Conservation (phyloP, 2,797 vertebrate genomes). For the Pogoniulus pusillus region DNA sequence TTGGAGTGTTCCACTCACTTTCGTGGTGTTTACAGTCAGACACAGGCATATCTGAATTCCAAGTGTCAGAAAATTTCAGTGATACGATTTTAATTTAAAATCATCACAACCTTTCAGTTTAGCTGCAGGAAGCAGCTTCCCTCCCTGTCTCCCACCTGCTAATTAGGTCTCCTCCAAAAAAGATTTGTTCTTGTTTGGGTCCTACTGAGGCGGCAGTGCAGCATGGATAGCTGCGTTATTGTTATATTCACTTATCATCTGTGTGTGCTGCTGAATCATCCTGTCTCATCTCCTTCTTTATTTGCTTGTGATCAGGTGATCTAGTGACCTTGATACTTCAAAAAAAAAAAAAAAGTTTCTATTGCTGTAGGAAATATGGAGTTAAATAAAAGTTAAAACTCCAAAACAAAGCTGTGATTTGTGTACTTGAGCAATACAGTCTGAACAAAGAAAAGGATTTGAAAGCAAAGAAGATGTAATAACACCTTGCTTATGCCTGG, state of each 20-base stretch:
- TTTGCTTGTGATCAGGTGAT: slow-evolving; percentile 10
- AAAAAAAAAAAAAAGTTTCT: not conserved
- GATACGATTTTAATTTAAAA: not conserved
- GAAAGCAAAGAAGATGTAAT: not conserved
- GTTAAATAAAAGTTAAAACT: not conserved
- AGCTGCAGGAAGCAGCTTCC: not conserved
- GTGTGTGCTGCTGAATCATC: slow-evolving; percentile 51
- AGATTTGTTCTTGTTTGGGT: not conserved
- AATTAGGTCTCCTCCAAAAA: not conserved
- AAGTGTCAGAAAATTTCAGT: not conserved
- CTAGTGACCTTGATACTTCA: slow-evolving; percentile 8
- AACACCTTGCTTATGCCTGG: not conserved
- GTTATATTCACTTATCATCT: not conserved
- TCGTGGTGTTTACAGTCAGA: not conserved
- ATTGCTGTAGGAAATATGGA: not conserved
- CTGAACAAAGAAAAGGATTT: not conserved
- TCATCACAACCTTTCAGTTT: not conserved
- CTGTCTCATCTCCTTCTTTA: not conserved
- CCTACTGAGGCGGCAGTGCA: not conserved
- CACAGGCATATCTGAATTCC: not conserved
- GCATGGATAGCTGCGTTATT: not conserved
- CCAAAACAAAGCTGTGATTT: not conserved
- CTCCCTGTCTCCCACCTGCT: fast-evolving
- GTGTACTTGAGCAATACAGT: not conserved
- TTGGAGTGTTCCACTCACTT: not conserved